Evolutionary conservation across 2,888 invertebrate species (phyloP), one percentile per base, ranked within the genome.

Genomic region (Temnothorax unifasciatus): DNA sequence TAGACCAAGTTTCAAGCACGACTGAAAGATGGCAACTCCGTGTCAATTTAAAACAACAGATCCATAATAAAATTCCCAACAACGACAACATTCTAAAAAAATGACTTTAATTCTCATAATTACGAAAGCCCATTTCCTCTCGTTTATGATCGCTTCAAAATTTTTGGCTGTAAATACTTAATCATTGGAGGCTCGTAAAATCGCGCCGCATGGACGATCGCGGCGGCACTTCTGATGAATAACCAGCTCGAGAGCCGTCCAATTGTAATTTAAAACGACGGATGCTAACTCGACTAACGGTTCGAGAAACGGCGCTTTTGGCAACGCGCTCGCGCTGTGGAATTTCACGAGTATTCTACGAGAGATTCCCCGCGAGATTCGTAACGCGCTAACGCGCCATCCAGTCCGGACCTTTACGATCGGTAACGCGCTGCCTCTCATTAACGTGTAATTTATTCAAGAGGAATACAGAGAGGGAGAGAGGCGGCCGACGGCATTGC

Each of bases 371-470:
- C 54, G 77, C 54, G 71, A 11, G 82, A 81, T 85, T 85, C 81
- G 69, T 85, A 68, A 74, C 73, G 63, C 57, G 66, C 64, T 71
- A 64, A 71, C 82, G 59, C 57, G 54, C 63, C 66, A 81, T 76
- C 69, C 79, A 29, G 8, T 54, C 84, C 57, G 76, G 41, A 61
- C 82, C 69, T 85, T 85, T 83, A 75, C 79, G 87, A 85, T 86
- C 71, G 82, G 83, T 75, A 66, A 88, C 81, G 61, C 85, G 85
- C 86, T 84, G 82, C 82, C 82, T 85, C 86, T 86, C 87, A 87
- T 90, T 90, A 90, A 83, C 50, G 38, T 52, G 38, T 59, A 88
- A 81, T 74, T 86, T 86, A 82, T 87, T 44, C 71, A 44, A 74
- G 61, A 74, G 57, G 61, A 34, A 44, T 18, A 21, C 25, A 50